Percentiles rank a stretch among this genome's conserved stretches.
Evolutionary conservation across 1,140 invertebrate genomes (phyloP).

Genomic region (Nixonia krombeini): DNA sequence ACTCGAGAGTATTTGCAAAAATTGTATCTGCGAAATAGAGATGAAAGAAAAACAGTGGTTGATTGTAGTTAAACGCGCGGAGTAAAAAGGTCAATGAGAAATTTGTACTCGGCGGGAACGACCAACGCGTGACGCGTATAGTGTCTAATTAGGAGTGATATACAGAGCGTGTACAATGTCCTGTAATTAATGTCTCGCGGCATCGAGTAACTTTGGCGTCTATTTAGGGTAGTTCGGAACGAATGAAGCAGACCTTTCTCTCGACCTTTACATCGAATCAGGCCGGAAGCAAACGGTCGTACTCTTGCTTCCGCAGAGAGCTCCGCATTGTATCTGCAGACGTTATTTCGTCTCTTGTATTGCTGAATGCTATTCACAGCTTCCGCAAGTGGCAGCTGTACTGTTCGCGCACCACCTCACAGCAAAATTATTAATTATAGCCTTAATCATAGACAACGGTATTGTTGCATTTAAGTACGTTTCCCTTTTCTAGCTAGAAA

Average conservation of each 20-base stretch:
- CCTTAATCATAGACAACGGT: too few species aligned
- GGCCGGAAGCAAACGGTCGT: slow-evolving; percentile 23
- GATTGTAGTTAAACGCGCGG: too few species aligned
- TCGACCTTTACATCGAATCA: slow-evolving; percentile 17
- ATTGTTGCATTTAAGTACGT: too few species aligned
- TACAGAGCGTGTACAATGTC: neutral
- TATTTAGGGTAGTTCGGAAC: slow-evolving; percentile 8
- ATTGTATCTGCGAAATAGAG: too few species aligned
- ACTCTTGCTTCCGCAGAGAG: slow-evolving; percentile 22
- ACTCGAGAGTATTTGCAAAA: too few species aligned
- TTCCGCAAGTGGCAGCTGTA: slow-evolving; percentile 10
- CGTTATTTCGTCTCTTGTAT: slow-evolving; percentile 26
- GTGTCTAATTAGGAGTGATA: slow-evolving; percentile 12
- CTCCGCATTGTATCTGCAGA: slow-evolving; percentile 24
- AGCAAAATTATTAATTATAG: too few species aligned
- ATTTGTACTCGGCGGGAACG: too few species aligned
- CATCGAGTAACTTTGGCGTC: slow-evolving; percentile 15
- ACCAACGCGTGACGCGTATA: too few species aligned
- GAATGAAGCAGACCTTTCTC: slow-evolving; percentile 28
- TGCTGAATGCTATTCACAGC: slow-evolving; percentile 25
- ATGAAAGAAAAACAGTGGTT: too few species aligned
- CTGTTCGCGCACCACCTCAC: too few species aligned
- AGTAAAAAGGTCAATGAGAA: too few species aligned
- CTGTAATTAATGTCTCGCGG: slow-evolving; percentile 15
- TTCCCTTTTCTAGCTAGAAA: too few species aligned